Percentiles rank a stretch among this genome's conserved stretches.
Evolutionary conservation across 2,888 invertebrate species (phyloP).

Genomic region (Myathropa florea): DNA sequence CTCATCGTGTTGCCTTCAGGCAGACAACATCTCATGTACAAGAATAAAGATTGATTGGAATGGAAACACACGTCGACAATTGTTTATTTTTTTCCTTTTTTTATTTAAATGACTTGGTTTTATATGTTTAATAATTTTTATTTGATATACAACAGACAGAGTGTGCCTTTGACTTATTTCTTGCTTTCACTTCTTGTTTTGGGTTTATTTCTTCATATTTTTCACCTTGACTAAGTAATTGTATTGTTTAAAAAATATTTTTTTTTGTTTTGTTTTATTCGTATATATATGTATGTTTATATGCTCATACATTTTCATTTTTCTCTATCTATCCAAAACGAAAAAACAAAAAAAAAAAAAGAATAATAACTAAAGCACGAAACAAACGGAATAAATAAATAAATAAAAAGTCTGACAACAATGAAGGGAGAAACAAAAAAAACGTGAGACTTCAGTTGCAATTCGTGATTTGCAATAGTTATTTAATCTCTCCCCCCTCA

Average conservation of each 20-base stretch:
- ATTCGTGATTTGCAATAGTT: neutral
- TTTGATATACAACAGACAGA: slow-evolving; percentile 69
- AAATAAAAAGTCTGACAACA: neutral
- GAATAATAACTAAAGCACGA: slow-evolving; percentile 22
- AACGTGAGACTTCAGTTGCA: neutral
- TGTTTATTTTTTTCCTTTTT: slow-evolving; percentile 33
- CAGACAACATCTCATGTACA: neutral
- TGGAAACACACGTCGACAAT: neutral
- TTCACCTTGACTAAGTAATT: slow-evolving; percentile 49
- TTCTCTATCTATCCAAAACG: slow-evolving; percentile 55
- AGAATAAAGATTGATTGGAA: neutral
- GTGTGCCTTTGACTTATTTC: slow-evolving; percentile 63
- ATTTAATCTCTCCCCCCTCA: neutral
- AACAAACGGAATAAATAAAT: slow-evolving; percentile 4
- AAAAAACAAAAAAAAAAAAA: neutral
- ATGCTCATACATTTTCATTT: slow-evolving; percentile 47
- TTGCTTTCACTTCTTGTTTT: slow-evolving; percentile 25
- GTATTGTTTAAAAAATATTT: slow-evolving; percentile 48
- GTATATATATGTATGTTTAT: slow-evolving; percentile 48
- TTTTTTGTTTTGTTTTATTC: slow-evolving; percentile 28
- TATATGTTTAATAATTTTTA: slow-evolving; percentile 63
- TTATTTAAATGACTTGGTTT: slow-evolving; percentile 67
- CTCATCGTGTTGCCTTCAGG: no score
- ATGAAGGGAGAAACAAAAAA: neutral
- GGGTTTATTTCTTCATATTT: slow-evolving; percentile 15